Evolutionary conservation across 2,113 vertebrate genomes (phyloP).

Genomic region (Scopus umbretta): DNA sequence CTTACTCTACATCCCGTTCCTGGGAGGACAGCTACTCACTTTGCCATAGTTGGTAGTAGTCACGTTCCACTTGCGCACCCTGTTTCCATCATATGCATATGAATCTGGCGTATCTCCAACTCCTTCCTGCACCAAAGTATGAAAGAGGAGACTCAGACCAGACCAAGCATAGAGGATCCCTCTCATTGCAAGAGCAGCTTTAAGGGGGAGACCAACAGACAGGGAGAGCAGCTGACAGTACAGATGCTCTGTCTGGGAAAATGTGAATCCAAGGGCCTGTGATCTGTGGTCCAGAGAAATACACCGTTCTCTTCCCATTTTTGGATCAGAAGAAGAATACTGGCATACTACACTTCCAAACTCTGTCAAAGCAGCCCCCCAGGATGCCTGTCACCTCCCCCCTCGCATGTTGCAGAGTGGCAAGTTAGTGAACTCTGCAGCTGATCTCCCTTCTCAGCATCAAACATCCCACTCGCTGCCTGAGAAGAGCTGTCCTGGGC

Average conservation of each 20-base stretch:
- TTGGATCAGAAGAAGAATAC: not conserved
- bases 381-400: not conserved
- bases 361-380: not conserved
- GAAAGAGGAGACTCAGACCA: not conserved
- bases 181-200: not conserved
- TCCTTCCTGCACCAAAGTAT: conserved; percentile 79
- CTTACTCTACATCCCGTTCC: not conserved
- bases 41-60: conserved; percentile 98
- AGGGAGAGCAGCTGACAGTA: not conserved
- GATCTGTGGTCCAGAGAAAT: not conserved
- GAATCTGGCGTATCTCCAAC: conserved; percentile 95
- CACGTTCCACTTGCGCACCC: conserved; percentile 97
- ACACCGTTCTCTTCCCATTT: not conserved
- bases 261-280: not conserved
- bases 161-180: not conserved
- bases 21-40: conserved; percentile 72
- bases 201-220: not conserved
- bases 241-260: not conserved
- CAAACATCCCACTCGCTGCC: not conserved
- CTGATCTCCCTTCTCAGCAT: not conserved
- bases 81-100: conserved; percentile 94
- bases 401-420: not conserved
- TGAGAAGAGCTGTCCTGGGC: not conserved
- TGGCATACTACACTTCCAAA: not conserved
- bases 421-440: not conserved